phyloP scores from a whole-genome alignment of 2,113 vertebrate genomes.

The Pygoscelis antarcticus region DNA sequence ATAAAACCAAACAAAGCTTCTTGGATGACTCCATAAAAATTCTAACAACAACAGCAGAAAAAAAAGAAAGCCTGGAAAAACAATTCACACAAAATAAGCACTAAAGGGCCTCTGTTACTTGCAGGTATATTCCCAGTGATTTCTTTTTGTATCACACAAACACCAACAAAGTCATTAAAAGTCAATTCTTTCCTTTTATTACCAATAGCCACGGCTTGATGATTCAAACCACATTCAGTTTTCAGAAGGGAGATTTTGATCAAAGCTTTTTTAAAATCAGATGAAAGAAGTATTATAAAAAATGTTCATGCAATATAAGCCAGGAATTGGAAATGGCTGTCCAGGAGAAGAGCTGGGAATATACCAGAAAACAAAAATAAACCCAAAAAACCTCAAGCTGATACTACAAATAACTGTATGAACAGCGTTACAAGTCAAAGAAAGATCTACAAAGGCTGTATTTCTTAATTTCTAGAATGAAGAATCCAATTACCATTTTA shows the following conservation, averaged over 20 bases:
- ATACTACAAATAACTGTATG: neutral
- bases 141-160: slow-evolving; percentile 4
- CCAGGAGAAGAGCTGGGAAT: slow-evolving; percentile 24
- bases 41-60: neutral
- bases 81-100: neutral
- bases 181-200: slow-evolving; percentile 17
- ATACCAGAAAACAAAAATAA: neutral
- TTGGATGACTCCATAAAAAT: neutral
- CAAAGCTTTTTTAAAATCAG: slow-evolving; percentile 58
- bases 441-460: neutral
- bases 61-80: neutral
- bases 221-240: slow-evolving; percentile 51
- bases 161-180: slow-evolving; percentile 8
- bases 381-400: neutral
- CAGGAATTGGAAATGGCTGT: slow-evolving; percentile 35
- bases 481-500: neutral
- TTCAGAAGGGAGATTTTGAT: slow-evolving; percentile 47
- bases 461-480: neutral
- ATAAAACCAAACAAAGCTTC: neutral
- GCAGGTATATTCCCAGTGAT: slow-evolving; percentile 15
- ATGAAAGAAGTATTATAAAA: slow-evolving; percentile 49
- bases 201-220: neutral
- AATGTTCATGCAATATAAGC: slow-evolving; percentile 23
- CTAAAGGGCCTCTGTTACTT: neutral
- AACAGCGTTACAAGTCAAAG: neutral